A percentile compares a stretch with the other conserved stretches of the same genome.
These are phyloP conservation scores for Agrochola circellaris DNA, from an alignment of 2,888 invertebrate genomes.

Conservation along the genomic window DNA sequence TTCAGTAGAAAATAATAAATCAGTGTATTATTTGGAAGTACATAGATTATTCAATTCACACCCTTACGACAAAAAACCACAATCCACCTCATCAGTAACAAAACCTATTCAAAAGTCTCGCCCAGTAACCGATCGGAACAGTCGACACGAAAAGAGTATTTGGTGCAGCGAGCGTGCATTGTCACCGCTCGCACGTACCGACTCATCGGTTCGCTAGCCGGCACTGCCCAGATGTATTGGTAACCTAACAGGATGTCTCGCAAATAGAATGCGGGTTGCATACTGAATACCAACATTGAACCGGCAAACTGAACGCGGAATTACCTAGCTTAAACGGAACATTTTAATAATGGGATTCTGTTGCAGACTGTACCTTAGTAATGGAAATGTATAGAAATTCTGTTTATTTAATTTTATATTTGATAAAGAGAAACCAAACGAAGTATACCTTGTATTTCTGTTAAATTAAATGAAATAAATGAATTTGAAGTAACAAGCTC, in stretches of 20 bases:
- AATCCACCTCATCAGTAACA: slow-evolving; percentile 23
- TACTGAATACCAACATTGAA: slow-evolving; percentile 76
- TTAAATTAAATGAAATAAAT: neutral
- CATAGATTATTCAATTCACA: neutral
- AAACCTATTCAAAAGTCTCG: slow-evolving; percentile 31
- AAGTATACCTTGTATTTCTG: neutral
- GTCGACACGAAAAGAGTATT: slow-evolving; percentile 69
- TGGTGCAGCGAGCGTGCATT: slow-evolving; percentile 70
- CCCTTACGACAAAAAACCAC: neutral
- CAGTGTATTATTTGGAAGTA: neutral
- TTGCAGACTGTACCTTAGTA: slow-evolving; percentile 22
- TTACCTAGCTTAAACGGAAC: slow-evolving; percentile 51
- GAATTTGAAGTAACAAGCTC: neutral
- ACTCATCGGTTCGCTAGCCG: slow-evolving; percentile 79
- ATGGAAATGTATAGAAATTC: slow-evolving; percentile 12
- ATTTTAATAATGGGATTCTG: slow-evolving; percentile 48
- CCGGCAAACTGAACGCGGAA: slow-evolving; percentile 62
- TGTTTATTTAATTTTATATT: slow-evolving; percentile 14
- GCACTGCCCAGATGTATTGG: slow-evolving; percentile 88
- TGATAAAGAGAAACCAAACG: neutral
- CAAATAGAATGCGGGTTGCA: slow-evolving; percentile 86
- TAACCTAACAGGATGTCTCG: slow-evolving; percentile 90
- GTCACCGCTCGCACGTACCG: slow-evolving; percentile 80
- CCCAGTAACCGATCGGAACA: slow-evolving; percentile 52
- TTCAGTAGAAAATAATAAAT: neutral